Evolutionary conservation across 2,888 invertebrate genomes (phyloP), one percentile per base, ranked within the genome.

Genomic region (Agrotis ipsilon): DNA sequence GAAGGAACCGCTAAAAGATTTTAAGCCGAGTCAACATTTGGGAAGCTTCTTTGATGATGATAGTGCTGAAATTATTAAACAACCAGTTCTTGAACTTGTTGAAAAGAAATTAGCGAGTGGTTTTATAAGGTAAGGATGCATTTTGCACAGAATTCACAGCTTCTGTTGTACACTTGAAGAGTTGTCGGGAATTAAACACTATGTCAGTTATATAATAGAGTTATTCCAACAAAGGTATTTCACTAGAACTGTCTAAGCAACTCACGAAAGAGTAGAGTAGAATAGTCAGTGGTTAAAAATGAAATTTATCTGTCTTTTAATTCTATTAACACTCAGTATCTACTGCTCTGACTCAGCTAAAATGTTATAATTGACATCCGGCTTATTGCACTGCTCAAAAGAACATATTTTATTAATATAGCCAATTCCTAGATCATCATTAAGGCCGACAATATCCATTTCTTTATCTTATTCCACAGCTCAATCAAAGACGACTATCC

Each of bases 11-110:
- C 24, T 82, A 16, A 90, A 90, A 21, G 92, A 92, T 57, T 97
- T 97, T 75, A 94, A 92, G 64, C 97, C 97, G 3, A 97, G 97
- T 85, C 96, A 94, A 14, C 96, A 95, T 81, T 78, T 97, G 45
- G 96, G 95, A 19, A 92, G 90, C 49, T 93, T 93, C 77, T 94
- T 94, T 77, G 97, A 96, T 80, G 92, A 94, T 73, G 94, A 95
- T 79, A 82, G 24, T n/a, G 80, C 86, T 48, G 78, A 82, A 57
- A 7, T 86, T 9, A 85, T 85, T 3, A 83, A 73, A 51, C 73
- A 60, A 7, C 85, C 85, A 5, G 68, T 67, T 3, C 51, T 64
- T 57, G 69, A 63, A 2, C 89, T 91, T 0, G 72, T 88, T 21
- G 62, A 75, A 9, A 89, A 88, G 69, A 91, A 89, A 49, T 91